These are phyloP conservation scores for Sialia sialis DNA, from an alignment of 2,113 vertebrate genomes.

Conservation along the genomic window DNA sequence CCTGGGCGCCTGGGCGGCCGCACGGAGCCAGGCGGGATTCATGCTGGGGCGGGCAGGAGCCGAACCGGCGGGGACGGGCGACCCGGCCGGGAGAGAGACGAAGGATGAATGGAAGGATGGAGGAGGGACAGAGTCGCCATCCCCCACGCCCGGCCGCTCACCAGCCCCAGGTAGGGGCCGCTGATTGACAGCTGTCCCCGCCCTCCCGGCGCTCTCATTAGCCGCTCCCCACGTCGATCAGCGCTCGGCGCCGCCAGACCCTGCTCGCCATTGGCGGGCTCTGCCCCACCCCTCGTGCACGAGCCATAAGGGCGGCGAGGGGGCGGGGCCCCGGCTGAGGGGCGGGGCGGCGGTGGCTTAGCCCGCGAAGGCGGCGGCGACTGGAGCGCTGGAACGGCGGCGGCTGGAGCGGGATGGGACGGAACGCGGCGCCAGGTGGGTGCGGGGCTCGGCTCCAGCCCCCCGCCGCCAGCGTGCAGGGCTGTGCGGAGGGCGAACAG, in stretches of 20 bases:
- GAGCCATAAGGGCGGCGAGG: background rate
- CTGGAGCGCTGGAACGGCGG: background rate
- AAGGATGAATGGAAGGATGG: background rate
- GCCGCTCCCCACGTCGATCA: background rate
- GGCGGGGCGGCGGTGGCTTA: background rate
- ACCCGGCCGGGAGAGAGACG: accelerated
- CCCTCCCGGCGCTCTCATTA: background rate
- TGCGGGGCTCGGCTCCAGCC: background rate
- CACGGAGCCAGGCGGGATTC: accelerated
- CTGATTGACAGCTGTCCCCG: background rate
- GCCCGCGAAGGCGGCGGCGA: background rate
- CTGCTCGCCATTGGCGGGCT: background rate
- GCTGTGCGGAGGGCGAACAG: background rate
- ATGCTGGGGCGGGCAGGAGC: accelerated
- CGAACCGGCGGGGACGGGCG: accelerated
- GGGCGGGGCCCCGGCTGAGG: background rate
- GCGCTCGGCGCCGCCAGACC: accelerated
- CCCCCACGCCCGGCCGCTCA: background rate
- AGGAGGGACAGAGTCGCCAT: background rate
- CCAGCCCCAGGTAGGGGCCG: background rate
- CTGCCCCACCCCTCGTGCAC: background rate
- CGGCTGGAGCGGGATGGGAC: background rate
- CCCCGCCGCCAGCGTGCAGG: no score
- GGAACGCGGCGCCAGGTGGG: background rate
- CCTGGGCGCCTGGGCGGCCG: accelerated